Conservation (phyloP, 2,113 vertebrate genomes). For the Amblyopsis rosae region DNA sequence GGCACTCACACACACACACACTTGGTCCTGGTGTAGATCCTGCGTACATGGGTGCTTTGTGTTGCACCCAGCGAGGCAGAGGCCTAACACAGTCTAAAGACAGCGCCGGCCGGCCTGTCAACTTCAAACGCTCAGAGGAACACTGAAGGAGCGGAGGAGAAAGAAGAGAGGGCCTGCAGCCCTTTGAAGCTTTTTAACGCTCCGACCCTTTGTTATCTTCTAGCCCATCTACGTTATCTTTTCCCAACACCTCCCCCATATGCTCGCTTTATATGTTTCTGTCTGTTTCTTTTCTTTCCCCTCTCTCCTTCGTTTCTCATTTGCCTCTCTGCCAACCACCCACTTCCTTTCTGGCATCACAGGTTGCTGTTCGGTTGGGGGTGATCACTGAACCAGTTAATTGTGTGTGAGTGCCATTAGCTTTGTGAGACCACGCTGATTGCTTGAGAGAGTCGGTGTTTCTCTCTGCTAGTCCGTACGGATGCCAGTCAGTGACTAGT, state of each 20-base stretch:
- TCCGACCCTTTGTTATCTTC: conserved; percentile 25
- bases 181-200: conserved; percentile 48
- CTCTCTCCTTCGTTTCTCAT: conserved; percentile 5
- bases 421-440: neutral
- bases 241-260: neutral
- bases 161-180: neutral
- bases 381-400: conserved; percentile 4
- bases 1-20: neutral
- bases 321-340: conserved; percentile 5
- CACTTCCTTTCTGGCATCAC: neutral
- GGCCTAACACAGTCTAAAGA: conserved; percentile 42
- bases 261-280: conserved; percentile 9
- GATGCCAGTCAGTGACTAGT: too few relatives aligned
- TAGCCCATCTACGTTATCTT: neutral
- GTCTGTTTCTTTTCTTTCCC: conserved; percentile 10
- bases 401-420: neutral
- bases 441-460: too few relatives aligned
- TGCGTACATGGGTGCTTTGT: conserved; percentile 65
- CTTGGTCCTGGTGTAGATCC: neutral
- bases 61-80: conserved; percentile 34
- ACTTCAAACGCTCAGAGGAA: conserved; percentile 63
- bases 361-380: conserved; percentile 19
- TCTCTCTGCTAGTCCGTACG: too few relatives aligned
- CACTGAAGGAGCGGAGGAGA: conserved; percentile 29
- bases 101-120: conserved; percentile 47